These are phyloP conservation scores for Bibio marci DNA, from an alignment of 2,888 invertebrate species.

Conservation along the genomic window DNA sequence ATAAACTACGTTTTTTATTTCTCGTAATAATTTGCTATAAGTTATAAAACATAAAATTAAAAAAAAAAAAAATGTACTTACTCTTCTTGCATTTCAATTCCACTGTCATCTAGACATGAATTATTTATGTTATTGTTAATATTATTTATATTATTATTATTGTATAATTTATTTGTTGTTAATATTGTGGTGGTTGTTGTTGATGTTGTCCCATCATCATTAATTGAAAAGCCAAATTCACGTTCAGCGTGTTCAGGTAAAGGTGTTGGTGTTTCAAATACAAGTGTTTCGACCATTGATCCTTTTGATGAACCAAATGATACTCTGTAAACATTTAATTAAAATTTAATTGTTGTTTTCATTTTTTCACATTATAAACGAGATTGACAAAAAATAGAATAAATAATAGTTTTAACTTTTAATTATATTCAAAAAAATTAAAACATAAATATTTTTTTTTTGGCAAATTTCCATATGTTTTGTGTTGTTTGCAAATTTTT, in stretches of 20 bases:
- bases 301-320: constrained; percentile 89
- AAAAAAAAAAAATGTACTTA: constrained; percentile 15
- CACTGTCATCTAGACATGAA: constrained; percentile 23
- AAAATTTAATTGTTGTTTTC: no score
- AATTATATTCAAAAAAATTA: no score
- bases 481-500: no score
- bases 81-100: constrained; percentile 29
- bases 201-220: constrained; percentile 15
- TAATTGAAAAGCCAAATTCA: constrained; percentile 21
- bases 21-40: no score
- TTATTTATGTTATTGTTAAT: constrained; percentile 9
- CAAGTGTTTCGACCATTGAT: constrained; percentile 86
- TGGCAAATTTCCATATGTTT: no score
- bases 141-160: constrained; percentile 4
- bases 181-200: constrained; percentile 28
- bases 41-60: no score
- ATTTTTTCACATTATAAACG: no score
- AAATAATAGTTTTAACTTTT: no score
- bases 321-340: constrained; percentile 40
- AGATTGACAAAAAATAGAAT: no score
- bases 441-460: no score
- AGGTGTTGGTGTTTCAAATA: constrained; percentile 64
- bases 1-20: no score
- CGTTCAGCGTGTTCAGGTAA: constrained; percentile 38
- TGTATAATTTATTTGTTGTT: constrained; percentile 34